These are phyloP conservation scores for Rutpela maculata DNA, from an alignment of 2,888 invertebrate genomes.

Conservation along the genomic window DNA sequence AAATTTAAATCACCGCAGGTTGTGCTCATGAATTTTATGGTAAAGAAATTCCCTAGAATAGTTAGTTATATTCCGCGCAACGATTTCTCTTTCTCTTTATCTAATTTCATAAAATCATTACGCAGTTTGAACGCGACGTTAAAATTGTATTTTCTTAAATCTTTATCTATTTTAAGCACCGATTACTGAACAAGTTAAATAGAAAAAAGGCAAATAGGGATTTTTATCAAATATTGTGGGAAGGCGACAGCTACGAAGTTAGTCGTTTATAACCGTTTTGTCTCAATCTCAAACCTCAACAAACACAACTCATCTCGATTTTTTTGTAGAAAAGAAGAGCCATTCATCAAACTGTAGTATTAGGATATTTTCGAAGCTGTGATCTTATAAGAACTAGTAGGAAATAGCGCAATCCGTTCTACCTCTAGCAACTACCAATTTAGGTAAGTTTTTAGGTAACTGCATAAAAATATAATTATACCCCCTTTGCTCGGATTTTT, in stretches of 20 bases:
- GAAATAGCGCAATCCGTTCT: background rate
- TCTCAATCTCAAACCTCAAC: background rate
- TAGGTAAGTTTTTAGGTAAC: background rate
- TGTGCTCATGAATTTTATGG: too few species aligned
- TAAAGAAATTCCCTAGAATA: too few species aligned
- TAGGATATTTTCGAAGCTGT: too few species aligned
- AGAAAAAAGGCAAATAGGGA: background rate
- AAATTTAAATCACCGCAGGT: too few species aligned
- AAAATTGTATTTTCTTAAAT: too few species aligned
- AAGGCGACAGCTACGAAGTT: slow-evolving; percentile 7
- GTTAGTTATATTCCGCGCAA: too few species aligned
- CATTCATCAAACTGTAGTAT: background rate
- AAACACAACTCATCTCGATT: background rate
- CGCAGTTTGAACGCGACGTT: too few species aligned
- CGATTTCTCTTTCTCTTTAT: too few species aligned
- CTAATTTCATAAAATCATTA: too few species aligned
- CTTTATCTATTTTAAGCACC: too few species aligned
- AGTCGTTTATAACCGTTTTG: slow-evolving; percentile 12
- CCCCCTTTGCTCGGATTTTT: background rate
- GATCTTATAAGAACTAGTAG: too few species aligned
- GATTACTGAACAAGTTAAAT: too few species aligned
- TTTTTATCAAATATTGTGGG: background rate
- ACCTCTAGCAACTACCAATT: background rate
- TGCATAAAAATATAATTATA: background rate
- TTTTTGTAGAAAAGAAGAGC: background rate